Evolutionary conservation across 64 coral and sea anemone species (phyloP), one percentile per base, ranked within the genome.

Genomic region (Porites lutea): DNA sequence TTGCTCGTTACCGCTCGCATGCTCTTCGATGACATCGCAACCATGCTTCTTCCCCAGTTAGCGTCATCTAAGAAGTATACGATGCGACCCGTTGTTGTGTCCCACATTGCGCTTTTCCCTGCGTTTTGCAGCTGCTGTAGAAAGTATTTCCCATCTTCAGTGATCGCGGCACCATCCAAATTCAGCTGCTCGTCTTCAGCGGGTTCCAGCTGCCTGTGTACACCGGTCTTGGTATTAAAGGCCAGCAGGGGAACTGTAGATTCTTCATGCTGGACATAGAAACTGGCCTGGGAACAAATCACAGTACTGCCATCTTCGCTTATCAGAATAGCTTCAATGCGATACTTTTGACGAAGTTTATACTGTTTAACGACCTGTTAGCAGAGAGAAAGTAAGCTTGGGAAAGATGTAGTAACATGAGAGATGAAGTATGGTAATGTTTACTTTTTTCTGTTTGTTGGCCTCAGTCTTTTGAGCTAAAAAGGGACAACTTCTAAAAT

Each of bases 251-350:
- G 92, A 77, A 91, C 21, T 45, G 89, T 91, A 13, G 48, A 14
- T 37, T 82, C 89, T 22, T 97, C 92, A 83, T 94, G 82, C 19
- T 88, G 43, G 9, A 86, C 87, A 19, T 59, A 83, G 14, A 45
- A 88, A 7, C 65, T 55, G 75, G 51, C 86, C 23, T 88, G 74
- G 15, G 95, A 97, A 13, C 72, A 74, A 53, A 97, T 89, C 49
- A 57, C 95, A 13, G 87, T 47, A 43, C 79, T 91, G 0, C 92
- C 69, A 73, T 97, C 87, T 37, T 37, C 16, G 60, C 94, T 92
- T 2, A 99, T 50, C 9, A 99, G 49, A 74, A 99, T 88, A n/a
- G 79, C 94, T 65, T 99, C 88, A 45, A 96, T 74, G 62, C 80
- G 88, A 66, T 99, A 53, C 23, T 99, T 99, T 57, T 99, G 89